Base-by-base conservation (phyloP, 2,113 vertebrate genomes). In the Furnarius figulus region DNA sequence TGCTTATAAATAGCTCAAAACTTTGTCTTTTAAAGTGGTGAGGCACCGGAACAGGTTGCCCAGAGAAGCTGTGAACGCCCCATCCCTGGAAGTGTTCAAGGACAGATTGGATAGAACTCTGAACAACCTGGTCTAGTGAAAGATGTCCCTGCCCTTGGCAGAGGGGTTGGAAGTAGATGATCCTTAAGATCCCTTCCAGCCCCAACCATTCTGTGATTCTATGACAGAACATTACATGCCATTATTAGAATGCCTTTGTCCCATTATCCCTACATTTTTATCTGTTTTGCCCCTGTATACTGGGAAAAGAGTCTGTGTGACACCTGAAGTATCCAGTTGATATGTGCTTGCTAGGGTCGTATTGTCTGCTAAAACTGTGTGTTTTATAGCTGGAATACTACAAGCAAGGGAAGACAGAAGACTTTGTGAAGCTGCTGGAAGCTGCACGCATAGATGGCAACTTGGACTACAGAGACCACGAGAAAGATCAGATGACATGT, bases 401-500 rank as follows among this genome's bases (percentile, higher is more conserved):
- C 98, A 99, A 99, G 73, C 99, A 99, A 98, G 99, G 99, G 33
- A 99, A 99, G 98, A 99, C 99, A 10, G 99, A 99, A 76, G 99
- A 99, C 78, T 99, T 99, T 96, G 99, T 99, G 89, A 99, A 99
- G 97, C 97, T 99, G 68, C 97, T 99, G 94, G 99, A 99, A 96
- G 99, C 99, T 14, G 99, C 99, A 6, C 99, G 99, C 67, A 99
- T 99, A 68, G 99, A 99, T 97, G 99, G 99, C 89, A 99, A 99
- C 98, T 98, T 99, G 63, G 99, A 99, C 97, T 99, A 99, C 50
- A 98, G 99, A 97, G 99, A 99, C 96, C 99, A 99, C 63, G 99
- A 99, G 93, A 99, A 99, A 92, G 99, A 99, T 97, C 99, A 99
- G 97, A 99, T 99, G 99, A 99, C 99, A 1, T 99, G 99, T 93